These are phyloP conservation scores for Limnephilus marmoratus DNA, from an alignment of 2,888 invertebrate genomes.

Conservation along the genomic window DNA sequence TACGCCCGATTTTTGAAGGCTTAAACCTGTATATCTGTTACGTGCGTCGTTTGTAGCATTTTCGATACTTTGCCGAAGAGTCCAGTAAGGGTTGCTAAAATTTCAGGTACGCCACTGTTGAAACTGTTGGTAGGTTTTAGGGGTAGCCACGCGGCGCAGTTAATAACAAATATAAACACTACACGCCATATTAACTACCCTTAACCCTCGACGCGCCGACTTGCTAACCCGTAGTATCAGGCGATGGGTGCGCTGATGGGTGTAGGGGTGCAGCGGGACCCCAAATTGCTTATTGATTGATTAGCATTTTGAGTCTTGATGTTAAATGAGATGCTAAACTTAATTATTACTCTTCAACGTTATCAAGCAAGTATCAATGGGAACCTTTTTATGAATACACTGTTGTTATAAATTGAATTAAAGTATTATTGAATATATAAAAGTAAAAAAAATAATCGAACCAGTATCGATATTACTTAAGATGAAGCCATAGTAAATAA, in stretches of 20 bases:
- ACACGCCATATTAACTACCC: not conserved
- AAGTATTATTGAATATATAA: no score
- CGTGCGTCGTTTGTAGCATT: no score
- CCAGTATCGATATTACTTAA: no score
- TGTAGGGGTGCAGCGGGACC: not conserved
- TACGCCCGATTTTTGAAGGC: no score
- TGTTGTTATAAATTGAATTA: no score
- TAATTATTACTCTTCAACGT: no score
- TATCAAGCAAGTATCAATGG: not conserved
- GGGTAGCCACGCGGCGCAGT: slow-evolving; percentile 7
- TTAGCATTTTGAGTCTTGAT: not conserved
- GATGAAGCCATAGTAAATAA: no score
- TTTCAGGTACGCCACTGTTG: not conserved
- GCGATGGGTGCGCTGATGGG: not conserved
- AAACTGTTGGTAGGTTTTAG: not conserved
- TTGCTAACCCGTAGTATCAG: not conserved
- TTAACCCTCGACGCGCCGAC: not conserved
- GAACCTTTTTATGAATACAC: no score
- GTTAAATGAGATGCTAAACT: not conserved
- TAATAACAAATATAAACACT: slow-evolving; percentile 26
- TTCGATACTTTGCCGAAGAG: no score
- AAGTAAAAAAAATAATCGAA: no score
- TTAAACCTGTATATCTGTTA: no score
- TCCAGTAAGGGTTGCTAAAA: no score
- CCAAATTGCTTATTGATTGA: not conserved